phyloP scores from a whole-genome alignment of 1,140 invertebrate species.

The Prorops nasuta region DNA sequence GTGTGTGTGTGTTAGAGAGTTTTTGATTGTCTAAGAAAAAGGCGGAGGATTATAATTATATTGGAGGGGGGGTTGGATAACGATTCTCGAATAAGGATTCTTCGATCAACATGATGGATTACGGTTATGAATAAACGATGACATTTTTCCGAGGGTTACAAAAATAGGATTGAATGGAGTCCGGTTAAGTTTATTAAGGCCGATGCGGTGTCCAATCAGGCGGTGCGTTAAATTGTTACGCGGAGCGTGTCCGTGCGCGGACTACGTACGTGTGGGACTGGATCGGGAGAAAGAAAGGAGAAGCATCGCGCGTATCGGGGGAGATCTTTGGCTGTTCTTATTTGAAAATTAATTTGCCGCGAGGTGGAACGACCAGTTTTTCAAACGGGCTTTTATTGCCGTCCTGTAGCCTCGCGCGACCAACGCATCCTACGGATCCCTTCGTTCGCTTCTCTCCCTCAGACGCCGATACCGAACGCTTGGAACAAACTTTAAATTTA shows the following conservation, averaged over 20 bases:
- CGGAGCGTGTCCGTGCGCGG: conserved; percentile 11
- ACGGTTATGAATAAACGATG: no score
- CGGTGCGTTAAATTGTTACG: conserved; percentile 20
- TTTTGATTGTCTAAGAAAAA: no score
- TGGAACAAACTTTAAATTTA: no score
- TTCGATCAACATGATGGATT: no score
- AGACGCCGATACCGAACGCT: conserved; percentile 5
- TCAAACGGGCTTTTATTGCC: conserved; percentile 15
- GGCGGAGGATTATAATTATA: no score
- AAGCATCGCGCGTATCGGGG: conserved; percentile 12
- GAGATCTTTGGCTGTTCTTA: conserved; percentile 20
- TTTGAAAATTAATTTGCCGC: conserved; percentile 31
- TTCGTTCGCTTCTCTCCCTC: conserved; percentile 8
- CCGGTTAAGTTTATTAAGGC: conserved; percentile 14
- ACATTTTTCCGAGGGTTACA: no score
- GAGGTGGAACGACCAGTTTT: conserved; percentile 28
- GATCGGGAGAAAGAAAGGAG: not conserved
- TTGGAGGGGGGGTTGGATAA: no score
- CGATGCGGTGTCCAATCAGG: conserved; percentile 15
- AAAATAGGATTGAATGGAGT: no score
- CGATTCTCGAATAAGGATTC: no score
- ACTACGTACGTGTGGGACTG: no score
- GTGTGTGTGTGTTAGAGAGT: no score
- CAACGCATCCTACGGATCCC: conserved; percentile 17
- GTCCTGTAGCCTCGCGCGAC: conserved; percentile 9